Conservation (phyloP, 2,797 vertebrate species). For the Alcedo atthis region DNA sequence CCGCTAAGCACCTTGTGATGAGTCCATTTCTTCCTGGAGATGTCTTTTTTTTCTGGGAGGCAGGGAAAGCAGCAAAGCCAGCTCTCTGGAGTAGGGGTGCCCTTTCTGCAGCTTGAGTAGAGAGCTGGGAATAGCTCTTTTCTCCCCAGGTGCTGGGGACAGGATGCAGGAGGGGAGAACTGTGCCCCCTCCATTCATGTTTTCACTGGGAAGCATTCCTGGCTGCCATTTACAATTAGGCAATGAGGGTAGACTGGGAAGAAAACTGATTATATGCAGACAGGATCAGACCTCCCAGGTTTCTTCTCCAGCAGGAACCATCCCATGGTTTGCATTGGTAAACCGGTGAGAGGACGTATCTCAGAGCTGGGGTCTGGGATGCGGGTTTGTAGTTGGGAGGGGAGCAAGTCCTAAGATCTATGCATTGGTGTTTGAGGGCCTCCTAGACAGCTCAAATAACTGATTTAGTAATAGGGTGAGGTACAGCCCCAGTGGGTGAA, state of each 20-base stretch:
- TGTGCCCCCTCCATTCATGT: neutral
- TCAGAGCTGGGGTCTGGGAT: neutral
- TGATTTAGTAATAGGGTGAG: neutral
- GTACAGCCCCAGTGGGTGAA: neutral
- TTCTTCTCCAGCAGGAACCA: neutral
- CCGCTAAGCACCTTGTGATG: constrained; percentile 46
- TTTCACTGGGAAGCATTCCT: rapidly evolving
- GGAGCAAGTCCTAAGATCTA: neutral
- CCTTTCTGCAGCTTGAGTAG: neutral
- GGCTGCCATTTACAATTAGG: neutral
- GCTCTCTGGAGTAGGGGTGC: neutral
- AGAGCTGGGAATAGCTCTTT: neutral
- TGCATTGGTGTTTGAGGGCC: neutral
- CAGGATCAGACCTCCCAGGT: neutral
- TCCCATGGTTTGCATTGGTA: neutral
- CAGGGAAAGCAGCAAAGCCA: neutral
- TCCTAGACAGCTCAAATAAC: neutral
- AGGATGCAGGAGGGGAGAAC: neutral
- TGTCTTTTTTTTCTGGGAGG: constrained; percentile 2
- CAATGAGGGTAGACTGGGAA: neutral
- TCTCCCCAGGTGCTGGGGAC: neutral
- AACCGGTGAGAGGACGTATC: neutral
- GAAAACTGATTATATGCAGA: neutral
- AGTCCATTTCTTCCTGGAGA: constrained; percentile 39
- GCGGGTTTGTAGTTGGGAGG: rapidly evolving